Percentiles rank a stretch among this genome's conserved stretches.
phyloP scores from a whole-genome alignment of 2,797 vertebrate species.

The Phataginus tricuspis region DNA sequence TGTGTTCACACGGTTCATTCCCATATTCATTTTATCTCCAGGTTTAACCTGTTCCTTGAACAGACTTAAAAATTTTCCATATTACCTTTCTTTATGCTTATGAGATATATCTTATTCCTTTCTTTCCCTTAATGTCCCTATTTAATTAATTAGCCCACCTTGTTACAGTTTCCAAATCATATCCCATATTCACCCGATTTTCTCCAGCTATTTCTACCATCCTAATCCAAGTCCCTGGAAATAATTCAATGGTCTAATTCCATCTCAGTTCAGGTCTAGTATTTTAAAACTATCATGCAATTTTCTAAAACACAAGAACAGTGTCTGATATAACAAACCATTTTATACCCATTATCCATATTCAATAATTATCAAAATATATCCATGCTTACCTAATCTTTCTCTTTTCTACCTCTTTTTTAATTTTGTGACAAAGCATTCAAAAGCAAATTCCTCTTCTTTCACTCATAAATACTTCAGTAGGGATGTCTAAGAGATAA shows the following conservation, averaged over 20 bases:
- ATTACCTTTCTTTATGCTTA: neutral
- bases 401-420: neutral
- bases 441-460: neutral
- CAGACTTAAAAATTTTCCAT: neutral
- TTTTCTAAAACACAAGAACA: neutral
- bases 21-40: neutral
- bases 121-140: neutral
- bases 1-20: neutral
- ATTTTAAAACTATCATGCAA: neutral
- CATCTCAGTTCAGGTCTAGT: fast-evolving
- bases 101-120: neutral
- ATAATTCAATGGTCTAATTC: neutral
- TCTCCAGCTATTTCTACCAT: neutral
- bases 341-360: neutral
- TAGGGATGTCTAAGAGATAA: neutral
- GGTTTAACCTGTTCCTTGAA: neutral
- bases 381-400: neutral
- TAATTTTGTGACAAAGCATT: neutral
- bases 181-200: neutral
- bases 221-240: neutral
- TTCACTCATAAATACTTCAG: neutral
- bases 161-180: neutral
- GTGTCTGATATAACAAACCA: neutral
- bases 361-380: neutral
- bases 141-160: neutral